Base-by-base conservation (phyloP, 53 echinoderm and acorn worm species). In the Patiria pectinifera region DNA sequence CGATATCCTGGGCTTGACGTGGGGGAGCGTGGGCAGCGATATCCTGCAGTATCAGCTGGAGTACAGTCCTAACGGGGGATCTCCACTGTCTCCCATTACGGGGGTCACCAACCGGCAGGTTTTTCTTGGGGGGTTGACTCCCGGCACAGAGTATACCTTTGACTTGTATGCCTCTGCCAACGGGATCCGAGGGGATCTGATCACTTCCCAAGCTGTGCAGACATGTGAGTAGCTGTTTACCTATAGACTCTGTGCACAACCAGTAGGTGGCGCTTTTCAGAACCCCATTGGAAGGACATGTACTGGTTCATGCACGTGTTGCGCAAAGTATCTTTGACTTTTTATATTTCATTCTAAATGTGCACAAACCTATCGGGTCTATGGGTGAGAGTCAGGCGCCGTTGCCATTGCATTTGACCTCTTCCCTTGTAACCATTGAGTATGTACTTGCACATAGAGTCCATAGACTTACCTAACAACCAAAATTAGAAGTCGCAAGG, bases 81-180 rank as follows among this genome's bases (percentile, higher is more conserved):
- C 25, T 11, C 88, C 88, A 75, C 0, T 3, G 2, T 87, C 87
- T 16, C 87, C 87, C 11, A 21, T 43, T 3, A 14, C 9, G 0
- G 12, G 12, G 59, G 7, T 22, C 49, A 0, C 72, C 69, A 47
- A 5, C 0, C 23, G 44, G 47, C 47, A 16, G 46, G 45, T 6
- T 22, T 80, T 12, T 45, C 2, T 90, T 22, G 25, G 8, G 2
- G 21, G 0, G 12, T 66, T 90, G 81, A 81, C 11, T 3, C 90
- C 90, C 1, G 90, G 90, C 46, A 69, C 90, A 8, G 80, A 80
- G 49, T 90, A 90, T 13, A 62, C 62, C 8, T 81, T 90, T 21
- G 11, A 81, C 10, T 44, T 90, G 21, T 90, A 80, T 48, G 45
- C 63, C 14, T 18, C n/a, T 7, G 0, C 12, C 11, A 15, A 12